phyloP scores from a whole-genome alignment of 1,140 invertebrate species.

The Globodera rostochiensis region DNA sequence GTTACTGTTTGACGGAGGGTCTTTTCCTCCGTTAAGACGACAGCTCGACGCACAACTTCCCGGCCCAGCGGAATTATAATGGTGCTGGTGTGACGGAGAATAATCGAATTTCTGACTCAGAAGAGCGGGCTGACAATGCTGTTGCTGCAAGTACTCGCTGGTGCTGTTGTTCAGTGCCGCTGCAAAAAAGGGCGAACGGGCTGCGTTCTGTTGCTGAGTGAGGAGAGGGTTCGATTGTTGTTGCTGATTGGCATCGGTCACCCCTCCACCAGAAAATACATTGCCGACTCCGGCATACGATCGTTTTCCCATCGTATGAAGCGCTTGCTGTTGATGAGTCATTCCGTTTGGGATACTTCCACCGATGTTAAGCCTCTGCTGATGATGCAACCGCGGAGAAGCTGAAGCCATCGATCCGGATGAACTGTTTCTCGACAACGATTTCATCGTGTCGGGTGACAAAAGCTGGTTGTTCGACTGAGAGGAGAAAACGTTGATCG shows the following conservation, averaged over 20 bases:
- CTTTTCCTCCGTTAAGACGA: conserved; percentile 10
- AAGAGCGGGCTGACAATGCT: not conserved
- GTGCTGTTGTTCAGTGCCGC: conserved; percentile 20
- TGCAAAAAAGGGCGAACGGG: conserved; percentile 20
- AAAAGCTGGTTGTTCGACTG: not conserved
- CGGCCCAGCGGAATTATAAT: not conserved
- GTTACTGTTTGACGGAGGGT: not conserved
- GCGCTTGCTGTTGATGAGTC: not conserved
- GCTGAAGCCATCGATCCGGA: conserved; percentile 8
- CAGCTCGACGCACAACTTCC: conserved; percentile 8
- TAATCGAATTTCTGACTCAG: not conserved
- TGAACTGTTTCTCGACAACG: conserved; percentile 13
- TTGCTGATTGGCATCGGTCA: not conserved
- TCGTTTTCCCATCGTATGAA: conserved; percentile 15
- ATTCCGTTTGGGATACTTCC: conserved; percentile 8
- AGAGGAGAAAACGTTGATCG: not conserved
- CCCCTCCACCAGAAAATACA: not conserved
- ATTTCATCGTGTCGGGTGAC: not conserved
- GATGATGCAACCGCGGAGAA: not conserved
- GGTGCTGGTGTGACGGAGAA: not conserved
- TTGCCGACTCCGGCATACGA: conserved; percentile 19
- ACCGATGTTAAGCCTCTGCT: not conserved
- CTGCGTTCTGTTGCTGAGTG: conserved; percentile 10
- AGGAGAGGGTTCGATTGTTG: conserved; percentile 24
- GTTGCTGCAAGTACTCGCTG: conserved; percentile 13